Base-by-base conservation (phyloP, 1,140 invertebrate genomes). In the Drosophila melanica region DNA sequence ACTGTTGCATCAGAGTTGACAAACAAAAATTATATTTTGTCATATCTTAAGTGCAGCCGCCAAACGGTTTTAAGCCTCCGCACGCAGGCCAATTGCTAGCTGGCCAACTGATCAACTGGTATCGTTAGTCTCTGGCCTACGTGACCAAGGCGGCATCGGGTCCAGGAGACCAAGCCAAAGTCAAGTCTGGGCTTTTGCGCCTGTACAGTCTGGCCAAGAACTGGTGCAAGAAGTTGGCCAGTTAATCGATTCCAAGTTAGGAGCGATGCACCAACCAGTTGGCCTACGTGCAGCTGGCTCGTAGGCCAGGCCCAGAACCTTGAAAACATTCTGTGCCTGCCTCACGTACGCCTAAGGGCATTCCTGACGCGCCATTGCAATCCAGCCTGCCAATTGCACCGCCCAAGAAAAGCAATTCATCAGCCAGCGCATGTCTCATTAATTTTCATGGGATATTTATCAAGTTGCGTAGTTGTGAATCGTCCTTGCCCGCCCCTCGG, bases 311-410 rank as follows among this genome's bases (percentile, higher is more conserved):
- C 20, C 53, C 42, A 37, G 50, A 80, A 84, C 84, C 84, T 89
- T 89, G 84, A 89, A 77, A 79, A 84, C 77, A 77, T 89, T 89
- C 74, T 72, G 65, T 42, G 64, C 67, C 59, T 58, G 41, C 16
- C 35, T 51, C 69, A 79, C 65, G 71, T 59, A 58, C 41, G 12
- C 41, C 58, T 23, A 64, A 57, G 81, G 75, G 82, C 82, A 84
- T 77, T 89, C 72, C 76, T 79, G 75, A 50, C 53, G 66, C 58
- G 53, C 47, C 63, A 53, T 42, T 50, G 42, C 10, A 23, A 14
- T 18, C 20, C 6, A 27, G 37, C 33, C 14, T 51, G 14, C 23
- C 59, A 72, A 12, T 39, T 67, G 57, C 41, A 14, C 48, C 58
- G 47, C 27, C 16, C 50, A 58, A 62, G 70, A 37, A 44, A 42